These are phyloP conservation scores for Aphelenchoides besseyi DNA, from an alignment of 1,140 invertebrate species.

Conservation along the genomic window DNA sequence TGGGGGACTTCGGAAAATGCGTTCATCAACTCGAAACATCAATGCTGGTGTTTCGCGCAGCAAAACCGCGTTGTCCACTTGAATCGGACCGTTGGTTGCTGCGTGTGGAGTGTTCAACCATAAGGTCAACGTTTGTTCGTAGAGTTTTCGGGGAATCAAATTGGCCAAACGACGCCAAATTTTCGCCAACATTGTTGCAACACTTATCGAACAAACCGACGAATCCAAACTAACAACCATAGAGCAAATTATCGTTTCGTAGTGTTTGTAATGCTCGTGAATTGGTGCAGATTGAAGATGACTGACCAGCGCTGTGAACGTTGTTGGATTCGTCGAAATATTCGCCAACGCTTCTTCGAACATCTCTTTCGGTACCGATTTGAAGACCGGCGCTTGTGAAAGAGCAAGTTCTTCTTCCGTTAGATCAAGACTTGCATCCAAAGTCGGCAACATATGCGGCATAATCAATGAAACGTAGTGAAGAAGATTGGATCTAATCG, in stretches of 20 bases:
- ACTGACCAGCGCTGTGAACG: conserved; percentile 18
- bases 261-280: conserved; percentile 43
- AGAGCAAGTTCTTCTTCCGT: conserved; percentile 24
- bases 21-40: conserved; percentile 42
- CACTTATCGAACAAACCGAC: neutral
- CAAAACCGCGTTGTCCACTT: conserved; percentile 37
- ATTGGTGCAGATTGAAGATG: conserved; percentile 33
- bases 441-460: conserved; percentile 40
- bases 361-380: neutral
- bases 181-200: conserved; percentile 29
- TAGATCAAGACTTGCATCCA: conserved; percentile 11
- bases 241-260: conserved; percentile 36
- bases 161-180: conserved; percentile 48
- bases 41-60: conserved; percentile 38
- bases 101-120: conserved; percentile 37
- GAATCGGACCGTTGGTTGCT: conserved; percentile 21
- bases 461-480: conserved; percentile 28
- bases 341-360: conserved; percentile 21
- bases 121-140: conserved; percentile 39
- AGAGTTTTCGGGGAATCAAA: conserved; percentile 40
- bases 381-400: neutral
- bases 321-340: conserved; percentile 7
- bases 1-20: conserved; percentile 40
- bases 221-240: conserved; percentile 35
- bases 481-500: conserved; percentile 31